Evolutionary conservation across 37 sponge, comb jelly and placozoan species (phyloP).

Genomic region (Mnemiopsis leidyi): DNA sequence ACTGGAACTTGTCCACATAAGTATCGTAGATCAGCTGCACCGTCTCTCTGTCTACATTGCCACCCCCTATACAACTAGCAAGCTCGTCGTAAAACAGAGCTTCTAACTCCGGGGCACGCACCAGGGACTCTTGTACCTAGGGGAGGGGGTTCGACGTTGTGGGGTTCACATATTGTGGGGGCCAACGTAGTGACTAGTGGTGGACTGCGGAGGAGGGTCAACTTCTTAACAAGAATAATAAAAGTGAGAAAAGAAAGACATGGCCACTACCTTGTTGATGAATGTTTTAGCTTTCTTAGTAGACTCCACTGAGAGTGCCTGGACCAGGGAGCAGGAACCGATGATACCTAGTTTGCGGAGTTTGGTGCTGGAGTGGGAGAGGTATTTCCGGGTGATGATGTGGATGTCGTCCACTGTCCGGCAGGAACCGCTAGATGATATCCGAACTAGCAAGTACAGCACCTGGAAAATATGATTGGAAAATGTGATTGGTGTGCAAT

Average conservation of each 20-base stretch:
- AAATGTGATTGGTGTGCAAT: too few species aligned
- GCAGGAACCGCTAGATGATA: not conserved
- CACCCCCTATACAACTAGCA: not conserved
- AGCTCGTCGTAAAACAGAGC: constrained; percentile 33
- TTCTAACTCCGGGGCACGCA: not conserved
- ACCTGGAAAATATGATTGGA: too few species aligned
- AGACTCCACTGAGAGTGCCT: not conserved
- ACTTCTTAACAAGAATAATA: too few species aligned
- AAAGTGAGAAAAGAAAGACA: too few species aligned
- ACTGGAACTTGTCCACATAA: not conserved
- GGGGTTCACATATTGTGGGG: too few species aligned
- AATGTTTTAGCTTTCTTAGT: not conserved
- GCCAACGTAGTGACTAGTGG: too few species aligned
- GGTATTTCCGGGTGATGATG: constrained; percentile 61
- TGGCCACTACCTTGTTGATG: constrained; percentile 12
- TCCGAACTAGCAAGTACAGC: constrained; percentile 38
- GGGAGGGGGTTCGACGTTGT: too few species aligned
- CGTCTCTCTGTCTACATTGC: not conserved
- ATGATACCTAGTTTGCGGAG: constrained; percentile 31
- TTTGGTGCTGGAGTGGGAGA: not conserved
- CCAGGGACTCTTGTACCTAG: not conserved
- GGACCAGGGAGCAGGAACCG: constrained; percentile 1
- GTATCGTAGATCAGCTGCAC: not conserved
- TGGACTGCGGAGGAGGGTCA: too few species aligned
- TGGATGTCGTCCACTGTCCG: constrained; percentile 13